Evolutionary conservation across 2,113 vertebrate species (phyloP).

Genomic region (Notechis scutatus): DNA sequence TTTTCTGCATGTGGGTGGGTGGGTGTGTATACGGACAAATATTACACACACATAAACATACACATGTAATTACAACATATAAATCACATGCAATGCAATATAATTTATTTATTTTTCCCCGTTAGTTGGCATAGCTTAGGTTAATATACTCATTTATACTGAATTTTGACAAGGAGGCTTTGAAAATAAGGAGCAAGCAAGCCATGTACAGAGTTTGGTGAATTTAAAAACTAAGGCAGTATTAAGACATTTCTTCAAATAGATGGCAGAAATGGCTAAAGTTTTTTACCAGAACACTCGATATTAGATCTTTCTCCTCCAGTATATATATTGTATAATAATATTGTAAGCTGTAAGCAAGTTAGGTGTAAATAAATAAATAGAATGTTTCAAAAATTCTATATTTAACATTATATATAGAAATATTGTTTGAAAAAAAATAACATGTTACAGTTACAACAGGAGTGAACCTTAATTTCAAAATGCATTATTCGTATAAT

Average conservation of each 20-base stretch:
- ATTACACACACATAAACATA: neutral
- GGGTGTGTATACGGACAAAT: neutral
- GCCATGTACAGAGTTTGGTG: constrained; percentile 47
- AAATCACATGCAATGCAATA: neutral
- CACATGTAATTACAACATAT: neutral
- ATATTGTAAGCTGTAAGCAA: neutral
- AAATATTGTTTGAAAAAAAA: neutral
- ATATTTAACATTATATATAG: neutral
- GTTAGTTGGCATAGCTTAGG: constrained; percentile 2
- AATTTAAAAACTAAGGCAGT: neutral
- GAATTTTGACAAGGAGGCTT: constrained; percentile 44
- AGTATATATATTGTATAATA: neutral
- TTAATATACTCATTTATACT: constrained; percentile 43
- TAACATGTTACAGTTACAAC: neutral
- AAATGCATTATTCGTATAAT: neutral
- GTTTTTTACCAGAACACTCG: neutral
- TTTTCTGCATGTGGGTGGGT: neutral
- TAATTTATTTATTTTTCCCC: constrained; percentile 43
- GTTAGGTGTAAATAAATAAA: neutral
- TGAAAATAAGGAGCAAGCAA: constrained; percentile 50
- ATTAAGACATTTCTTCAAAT: neutral
- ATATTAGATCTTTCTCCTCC: neutral
- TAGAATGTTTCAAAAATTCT: no score
- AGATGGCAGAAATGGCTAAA: neutral
- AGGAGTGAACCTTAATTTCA: neutral